Evolutionary conservation across 1,140 invertebrate genomes (phyloP).

Genomic region (Condylostylus longicornis): DNA sequence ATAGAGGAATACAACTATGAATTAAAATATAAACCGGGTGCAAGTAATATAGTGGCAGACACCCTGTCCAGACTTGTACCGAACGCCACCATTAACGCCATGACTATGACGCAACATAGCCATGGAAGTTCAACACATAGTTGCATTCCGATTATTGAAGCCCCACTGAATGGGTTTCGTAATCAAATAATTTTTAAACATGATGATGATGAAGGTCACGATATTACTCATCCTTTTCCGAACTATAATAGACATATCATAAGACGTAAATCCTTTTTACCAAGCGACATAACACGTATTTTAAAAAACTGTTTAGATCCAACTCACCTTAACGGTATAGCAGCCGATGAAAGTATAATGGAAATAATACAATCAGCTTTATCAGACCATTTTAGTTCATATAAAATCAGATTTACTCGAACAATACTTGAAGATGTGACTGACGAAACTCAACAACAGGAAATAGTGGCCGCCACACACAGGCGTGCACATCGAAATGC

Average conservation of each 20-base stretch:
- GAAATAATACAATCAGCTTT: constrained; percentile 8
- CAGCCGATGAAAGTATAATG: constrained; percentile 7
- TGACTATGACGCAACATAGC: constrained; percentile 1
- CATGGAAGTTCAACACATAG: constrained; percentile 1
- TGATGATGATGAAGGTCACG: not conserved
- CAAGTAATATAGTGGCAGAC: constrained; percentile 10
- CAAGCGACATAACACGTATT: not conserved
- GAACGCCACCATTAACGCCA: no score
- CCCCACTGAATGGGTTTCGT: constrained; percentile 5
- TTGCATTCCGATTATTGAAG: constrained; percentile 1
- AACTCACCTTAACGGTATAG: constrained; percentile 6
- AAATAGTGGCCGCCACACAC: constrained; percentile 7
- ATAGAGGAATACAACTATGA: constrained; percentile 22
- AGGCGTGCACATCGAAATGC: constrained; percentile 9
- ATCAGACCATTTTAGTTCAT: constrained; percentile 6
- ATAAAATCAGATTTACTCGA: constrained; percentile 7
- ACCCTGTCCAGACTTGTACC: constrained; percentile 3
- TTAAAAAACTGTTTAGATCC: constrained; percentile 7
- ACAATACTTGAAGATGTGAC: constrained; percentile 7
- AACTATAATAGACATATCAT: constrained; percentile 7
- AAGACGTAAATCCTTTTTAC: not conserved
- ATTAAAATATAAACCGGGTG: constrained; percentile 16
- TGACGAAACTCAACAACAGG: constrained; percentile 4
- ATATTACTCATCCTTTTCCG: constrained; percentile 4
- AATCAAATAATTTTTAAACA: constrained; percentile 7